phyloP scores from a whole-genome alignment of 2,888 invertebrate genomes.

The Drosophila atripex region DNA sequence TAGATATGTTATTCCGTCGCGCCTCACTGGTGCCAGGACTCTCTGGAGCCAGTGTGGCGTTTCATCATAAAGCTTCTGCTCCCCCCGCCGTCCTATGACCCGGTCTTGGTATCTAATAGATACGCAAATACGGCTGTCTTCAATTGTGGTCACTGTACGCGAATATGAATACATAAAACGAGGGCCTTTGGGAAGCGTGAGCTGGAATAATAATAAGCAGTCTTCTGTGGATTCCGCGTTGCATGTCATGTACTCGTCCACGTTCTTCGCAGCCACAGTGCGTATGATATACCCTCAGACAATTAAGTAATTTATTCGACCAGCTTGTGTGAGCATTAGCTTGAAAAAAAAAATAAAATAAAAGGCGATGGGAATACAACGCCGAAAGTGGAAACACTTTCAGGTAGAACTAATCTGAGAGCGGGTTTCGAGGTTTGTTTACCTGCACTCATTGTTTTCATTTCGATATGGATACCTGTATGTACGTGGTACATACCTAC shows the following conservation, averaged over 20 bases:
- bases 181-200: constrained; percentile 31
- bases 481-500: not conserved
- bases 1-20: constrained; percentile 46
- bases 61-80: not conserved
- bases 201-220: constrained; percentile 38
- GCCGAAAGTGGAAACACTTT: constrained; percentile 33
- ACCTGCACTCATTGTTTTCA: constrained; percentile 27
- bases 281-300: constrained; percentile 26
- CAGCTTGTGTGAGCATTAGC: constrained; percentile 14
- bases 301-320: constrained; percentile 39
- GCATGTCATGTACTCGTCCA: constrained; percentile 34
- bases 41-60: constrained; percentile 40
- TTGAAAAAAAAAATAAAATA: not conserved
- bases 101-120: constrained; percentile 19
- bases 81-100: not conserved
- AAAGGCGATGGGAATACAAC: not conserved
- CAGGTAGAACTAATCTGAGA: constrained; percentile 17
- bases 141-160: constrained; percentile 31
- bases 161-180: constrained; percentile 19
- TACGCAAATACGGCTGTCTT: constrained; percentile 26
- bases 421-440: constrained; percentile 20
- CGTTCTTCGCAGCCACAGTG: constrained; percentile 11
- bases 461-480: constrained; percentile 23
- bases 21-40: constrained; percentile 58
- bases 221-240: constrained; percentile 26